phyloP scores from a whole-genome alignment of 2,797 vertebrate species.

The Pseudocheirus occidentalis region DNA sequence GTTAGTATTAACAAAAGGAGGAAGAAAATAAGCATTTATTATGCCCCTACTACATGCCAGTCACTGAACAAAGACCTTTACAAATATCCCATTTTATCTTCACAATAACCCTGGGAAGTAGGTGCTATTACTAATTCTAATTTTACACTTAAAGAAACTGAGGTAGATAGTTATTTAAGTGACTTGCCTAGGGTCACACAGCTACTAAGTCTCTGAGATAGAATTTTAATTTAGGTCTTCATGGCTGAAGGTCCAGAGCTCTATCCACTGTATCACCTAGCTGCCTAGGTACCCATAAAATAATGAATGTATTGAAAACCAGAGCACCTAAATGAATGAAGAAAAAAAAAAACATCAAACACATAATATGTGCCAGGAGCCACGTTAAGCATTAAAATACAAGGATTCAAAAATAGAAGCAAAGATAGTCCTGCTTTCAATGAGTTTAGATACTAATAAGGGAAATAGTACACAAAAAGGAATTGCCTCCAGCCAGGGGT shows the following conservation, averaged over 20 bases:
- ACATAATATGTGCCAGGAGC: neutral
- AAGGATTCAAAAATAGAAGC: neutral
- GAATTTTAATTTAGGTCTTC: neutral
- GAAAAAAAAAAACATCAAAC: constrained; percentile 4
- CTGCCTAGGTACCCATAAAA: neutral
- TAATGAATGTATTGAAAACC: constrained; percentile 25
- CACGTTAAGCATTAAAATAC: neutral
- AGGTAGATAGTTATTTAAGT: neutral
- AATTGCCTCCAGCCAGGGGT: neutral
- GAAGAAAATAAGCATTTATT: neutral
- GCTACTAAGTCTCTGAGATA: neutral
- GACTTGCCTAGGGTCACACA: neutral
- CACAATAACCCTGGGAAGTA: neutral
- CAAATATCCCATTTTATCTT: neutral
- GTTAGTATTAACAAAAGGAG: neutral
- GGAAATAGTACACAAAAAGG: neutral
- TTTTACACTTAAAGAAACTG: neutral
- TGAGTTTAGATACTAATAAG: no score
- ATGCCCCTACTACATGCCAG: neutral
- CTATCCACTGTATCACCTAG: neutral
- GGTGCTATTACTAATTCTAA: neutral
- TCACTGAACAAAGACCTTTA: neutral
- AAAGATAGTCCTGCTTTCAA: no score
- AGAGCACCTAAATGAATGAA: neutral
- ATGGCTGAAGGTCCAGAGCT: neutral